phyloP scores from a whole-genome alignment of 2,888 invertebrate species.

The Drosophila falleni region DNA sequence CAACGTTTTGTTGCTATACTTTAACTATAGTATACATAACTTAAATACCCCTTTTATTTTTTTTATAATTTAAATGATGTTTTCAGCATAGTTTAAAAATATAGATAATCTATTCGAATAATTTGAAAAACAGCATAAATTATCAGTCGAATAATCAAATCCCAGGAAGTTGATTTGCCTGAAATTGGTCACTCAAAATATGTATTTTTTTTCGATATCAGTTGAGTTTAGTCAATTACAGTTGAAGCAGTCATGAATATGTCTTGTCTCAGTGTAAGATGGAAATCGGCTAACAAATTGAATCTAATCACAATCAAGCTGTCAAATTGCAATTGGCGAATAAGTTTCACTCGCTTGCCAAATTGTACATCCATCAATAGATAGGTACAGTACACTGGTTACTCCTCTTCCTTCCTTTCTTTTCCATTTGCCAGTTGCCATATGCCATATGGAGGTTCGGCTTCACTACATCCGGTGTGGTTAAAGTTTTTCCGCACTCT shows the following conservation, averaged over 20 bases:
- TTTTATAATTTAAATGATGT: background rate
- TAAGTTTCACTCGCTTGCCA: constrained; percentile 20
- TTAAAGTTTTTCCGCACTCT: constrained; percentile 53
- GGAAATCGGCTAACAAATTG: constrained; percentile 7
- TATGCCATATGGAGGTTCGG: constrained; percentile 29
- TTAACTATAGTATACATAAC: no score
- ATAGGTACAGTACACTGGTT: constrained; percentile 10
- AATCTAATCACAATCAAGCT: constrained; percentile 25
- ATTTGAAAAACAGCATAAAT: background rate
- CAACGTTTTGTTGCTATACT: no score
- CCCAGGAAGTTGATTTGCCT: constrained; percentile 1
- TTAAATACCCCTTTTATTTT: background rate
- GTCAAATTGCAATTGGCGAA: constrained; percentile 4
- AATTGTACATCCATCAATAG: constrained; percentile 37
- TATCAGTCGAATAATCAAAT: background rate
- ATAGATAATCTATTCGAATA: background rate
- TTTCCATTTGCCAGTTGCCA: background rate
- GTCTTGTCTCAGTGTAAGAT: background rate
- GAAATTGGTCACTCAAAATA: background rate
- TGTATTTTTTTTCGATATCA: background rate
- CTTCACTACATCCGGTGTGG: constrained; percentile 52
- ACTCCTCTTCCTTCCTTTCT: constrained; percentile 43
- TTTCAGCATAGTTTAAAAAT: background rate
- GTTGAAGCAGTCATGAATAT: background rate
- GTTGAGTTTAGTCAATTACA: background rate